Evolutionary conservation across 2,797 vertebrate species (phyloP).

Genomic region (Neosilurus hyrtlii): DNA sequence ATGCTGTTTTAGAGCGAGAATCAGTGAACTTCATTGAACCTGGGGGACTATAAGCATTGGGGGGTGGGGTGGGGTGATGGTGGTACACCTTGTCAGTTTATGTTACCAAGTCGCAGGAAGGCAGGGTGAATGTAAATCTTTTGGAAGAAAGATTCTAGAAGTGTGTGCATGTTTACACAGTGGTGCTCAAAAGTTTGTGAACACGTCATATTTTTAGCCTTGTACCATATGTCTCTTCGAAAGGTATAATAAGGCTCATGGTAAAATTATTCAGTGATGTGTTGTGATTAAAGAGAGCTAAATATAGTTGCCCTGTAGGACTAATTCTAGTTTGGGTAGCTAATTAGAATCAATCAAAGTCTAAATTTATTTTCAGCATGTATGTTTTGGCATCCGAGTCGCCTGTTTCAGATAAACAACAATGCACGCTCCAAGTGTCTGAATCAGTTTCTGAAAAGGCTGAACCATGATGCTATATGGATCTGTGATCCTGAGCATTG

Average conservation of each 20-base stretch:
- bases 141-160: background rate
- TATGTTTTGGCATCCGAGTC: constrained; percentile 63
- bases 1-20: constrained; percentile 15
- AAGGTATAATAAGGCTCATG: background rate
- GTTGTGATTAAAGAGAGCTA: constrained; percentile 4
- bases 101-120: background rate
- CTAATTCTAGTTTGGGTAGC: constrained; percentile 58
- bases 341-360: constrained; percentile 66
- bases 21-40: background rate
- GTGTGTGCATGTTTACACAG: background rate
- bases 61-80: background rate
- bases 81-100: background rate
- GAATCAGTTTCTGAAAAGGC: constrained; percentile 1
- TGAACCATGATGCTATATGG: background rate
- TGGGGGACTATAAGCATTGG: background rate
- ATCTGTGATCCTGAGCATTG: background rate
- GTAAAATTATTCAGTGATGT: background rate
- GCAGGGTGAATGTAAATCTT: background rate
- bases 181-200: too few relatives aligned
- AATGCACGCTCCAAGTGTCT: constrained; percentile 46
- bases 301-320: background rate
- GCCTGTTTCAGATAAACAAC: constrained; percentile 38
- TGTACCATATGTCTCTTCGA: background rate
- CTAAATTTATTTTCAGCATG: constrained; percentile 48
- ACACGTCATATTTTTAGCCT: background rate